A percentile compares a stretch with the other conserved stretches of the same genome.
Conservation (phyloP, 1,140 invertebrate genomes). For the Neodiprion fabricii region DNA sequence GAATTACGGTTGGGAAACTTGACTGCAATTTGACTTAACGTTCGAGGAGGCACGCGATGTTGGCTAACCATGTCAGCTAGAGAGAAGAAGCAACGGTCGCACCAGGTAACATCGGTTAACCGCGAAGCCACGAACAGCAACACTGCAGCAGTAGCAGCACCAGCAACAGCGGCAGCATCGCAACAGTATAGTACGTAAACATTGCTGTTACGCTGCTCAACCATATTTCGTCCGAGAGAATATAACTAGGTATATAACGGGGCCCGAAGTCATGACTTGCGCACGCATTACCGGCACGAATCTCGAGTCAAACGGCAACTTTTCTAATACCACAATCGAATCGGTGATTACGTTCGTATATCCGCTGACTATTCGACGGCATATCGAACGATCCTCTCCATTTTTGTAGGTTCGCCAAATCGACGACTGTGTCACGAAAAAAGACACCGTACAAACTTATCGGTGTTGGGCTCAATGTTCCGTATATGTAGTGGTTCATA, state of each 20-base stretch:
- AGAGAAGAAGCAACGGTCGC: not conserved
- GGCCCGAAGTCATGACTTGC: not conserved
- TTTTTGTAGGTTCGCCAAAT: no score
- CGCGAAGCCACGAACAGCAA: not conserved
- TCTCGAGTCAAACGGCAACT: not conserved
- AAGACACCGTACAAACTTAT: no score
- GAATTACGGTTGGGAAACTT: conserved; percentile 7
- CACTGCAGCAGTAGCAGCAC: not conserved
- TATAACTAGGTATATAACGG: not conserved
- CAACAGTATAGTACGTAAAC: not conserved
- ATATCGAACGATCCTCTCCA: no score
- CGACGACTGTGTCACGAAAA: no score
- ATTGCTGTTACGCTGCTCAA: not conserved
- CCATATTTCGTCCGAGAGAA: not conserved
- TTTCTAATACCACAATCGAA: not conserved
- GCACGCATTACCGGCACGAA: not conserved
- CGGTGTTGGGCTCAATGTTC: no score
- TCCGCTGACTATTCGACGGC: no score
- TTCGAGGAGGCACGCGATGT: not conserved
- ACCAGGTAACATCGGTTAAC: conserved; percentile 2
- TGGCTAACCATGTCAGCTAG: not conserved
- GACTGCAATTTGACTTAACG: not conserved
- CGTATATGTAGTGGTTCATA: no score
- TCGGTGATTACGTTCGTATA: no score
- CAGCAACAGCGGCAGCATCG: not conserved